phyloP scores from a whole-genome alignment of 2,797 vertebrate genomes.

The Helostoma temminkii region DNA sequence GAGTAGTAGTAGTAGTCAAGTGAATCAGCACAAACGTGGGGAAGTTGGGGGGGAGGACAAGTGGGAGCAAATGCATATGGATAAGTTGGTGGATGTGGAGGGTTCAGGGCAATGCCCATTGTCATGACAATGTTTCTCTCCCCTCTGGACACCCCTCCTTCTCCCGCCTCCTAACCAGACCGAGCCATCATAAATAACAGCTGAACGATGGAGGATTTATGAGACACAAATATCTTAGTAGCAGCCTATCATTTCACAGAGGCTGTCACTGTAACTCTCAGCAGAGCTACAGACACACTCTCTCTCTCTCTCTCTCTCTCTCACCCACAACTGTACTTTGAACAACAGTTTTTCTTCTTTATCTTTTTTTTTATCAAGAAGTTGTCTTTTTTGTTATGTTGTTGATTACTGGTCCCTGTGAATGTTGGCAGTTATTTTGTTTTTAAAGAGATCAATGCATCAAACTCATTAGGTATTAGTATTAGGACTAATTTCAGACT shows the following conservation, averaged over 20 bases:
- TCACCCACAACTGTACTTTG: neutral
- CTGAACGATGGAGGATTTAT: constrained; percentile 80
- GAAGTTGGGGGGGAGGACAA: neutral
- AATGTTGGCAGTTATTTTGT: too few relatives aligned
- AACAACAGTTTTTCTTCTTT: neutral
- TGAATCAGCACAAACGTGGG: neutral
- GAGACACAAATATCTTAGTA: constrained; percentile 82
- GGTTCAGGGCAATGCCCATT: neutral
- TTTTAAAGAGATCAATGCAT: too few relatives aligned
- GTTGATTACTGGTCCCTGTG: constrained; percentile 3
- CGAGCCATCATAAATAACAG: constrained; percentile 72
- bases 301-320: neutral
- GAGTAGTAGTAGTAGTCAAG: too few relatives aligned
- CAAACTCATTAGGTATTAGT: too few relatives aligned
- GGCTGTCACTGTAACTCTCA: constrained; percentile 78
- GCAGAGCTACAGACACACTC: neutral
- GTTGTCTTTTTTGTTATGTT: neutral
- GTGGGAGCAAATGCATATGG: constrained; percentile 31
- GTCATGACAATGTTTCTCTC: neutral
- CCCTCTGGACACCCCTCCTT: neutral
- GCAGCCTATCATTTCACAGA: constrained; percentile 80
- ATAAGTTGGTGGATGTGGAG: constrained; percentile 31
- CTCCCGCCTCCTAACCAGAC: neutral
- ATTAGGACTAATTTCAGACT: too few relatives aligned
- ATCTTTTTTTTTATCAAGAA: neutral